Conservation (phyloP, 2,113 vertebrate genomes). For the Mus spicilegus region DNA sequence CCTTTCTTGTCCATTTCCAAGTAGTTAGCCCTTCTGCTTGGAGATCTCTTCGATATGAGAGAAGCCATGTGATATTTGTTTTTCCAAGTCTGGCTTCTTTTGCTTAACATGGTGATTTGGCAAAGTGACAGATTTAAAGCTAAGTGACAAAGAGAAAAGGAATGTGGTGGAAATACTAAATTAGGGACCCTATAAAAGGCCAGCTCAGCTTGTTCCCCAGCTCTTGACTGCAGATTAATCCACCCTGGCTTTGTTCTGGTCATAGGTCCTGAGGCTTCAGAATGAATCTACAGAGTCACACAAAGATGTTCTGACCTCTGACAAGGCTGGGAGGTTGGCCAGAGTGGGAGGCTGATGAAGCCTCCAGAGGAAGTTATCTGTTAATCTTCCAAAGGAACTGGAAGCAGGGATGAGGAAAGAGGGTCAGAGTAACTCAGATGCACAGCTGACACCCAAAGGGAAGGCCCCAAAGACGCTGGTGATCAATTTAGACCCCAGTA, state of each 20-base stretch:
- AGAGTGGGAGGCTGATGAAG: background rate
- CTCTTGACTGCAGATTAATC: slow-evolving; percentile 60
- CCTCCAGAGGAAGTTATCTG: background rate
- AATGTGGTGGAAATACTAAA: slow-evolving; percentile 66
- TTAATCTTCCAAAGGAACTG: slow-evolving; percentile 70
- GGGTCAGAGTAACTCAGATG: slow-evolving; percentile 78
- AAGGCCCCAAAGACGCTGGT: slow-evolving; percentile 59
- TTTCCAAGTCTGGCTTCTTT: background rate
- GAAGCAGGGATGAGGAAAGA: slow-evolving; percentile 60
- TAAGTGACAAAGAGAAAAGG: slow-evolving; percentile 62
- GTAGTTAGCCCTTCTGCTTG: background rate
- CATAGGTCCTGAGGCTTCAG: background rate
- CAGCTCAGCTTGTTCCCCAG: background rate
- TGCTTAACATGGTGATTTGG: background rate
- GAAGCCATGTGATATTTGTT: background rate
- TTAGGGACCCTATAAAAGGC: slow-evolving; percentile 27
- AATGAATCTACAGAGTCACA: background rate
- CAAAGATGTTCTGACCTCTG: slow-evolving; percentile 17
- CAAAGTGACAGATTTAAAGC: background rate
- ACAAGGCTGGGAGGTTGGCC: background rate
- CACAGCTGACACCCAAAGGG: slow-evolving; percentile 67
- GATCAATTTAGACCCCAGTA: slow-evolving; percentile 68
- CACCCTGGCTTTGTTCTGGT: slow-evolving; percentile 51
- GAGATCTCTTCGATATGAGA: background rate
- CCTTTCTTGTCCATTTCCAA: background rate